Conservation (phyloP, 2,113 vertebrate genomes). For the Microtus oregoni region DNA sequence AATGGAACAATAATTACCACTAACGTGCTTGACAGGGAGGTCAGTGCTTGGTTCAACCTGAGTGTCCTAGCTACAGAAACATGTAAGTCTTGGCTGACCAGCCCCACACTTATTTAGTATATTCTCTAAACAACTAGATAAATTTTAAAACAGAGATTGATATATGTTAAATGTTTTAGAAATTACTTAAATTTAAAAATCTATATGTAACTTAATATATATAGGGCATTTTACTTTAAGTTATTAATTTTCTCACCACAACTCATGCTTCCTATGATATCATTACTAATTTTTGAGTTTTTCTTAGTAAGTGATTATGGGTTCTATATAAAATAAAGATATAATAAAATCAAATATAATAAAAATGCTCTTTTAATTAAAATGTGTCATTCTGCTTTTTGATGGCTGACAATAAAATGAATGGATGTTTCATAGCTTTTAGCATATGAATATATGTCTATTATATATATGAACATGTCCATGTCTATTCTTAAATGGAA, state of each 20-base stretch:
- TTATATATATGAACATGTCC: no score
- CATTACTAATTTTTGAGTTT: neutral
- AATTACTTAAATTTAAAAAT: neutral
- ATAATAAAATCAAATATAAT: neutral
- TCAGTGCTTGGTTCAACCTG: slow-evolving; percentile 92
- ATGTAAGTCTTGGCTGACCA: slow-evolving; percentile 88
- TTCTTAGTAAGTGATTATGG: neutral
- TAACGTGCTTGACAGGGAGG: slow-evolving; percentile 92
- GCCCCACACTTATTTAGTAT: fast-evolving
- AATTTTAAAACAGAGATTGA: fast-evolving
- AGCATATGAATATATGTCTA: no score
- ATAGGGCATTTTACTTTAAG: neutral
- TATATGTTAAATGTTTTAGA: neutral
- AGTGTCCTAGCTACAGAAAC: slow-evolving; percentile 92
- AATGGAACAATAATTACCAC: slow-evolving; percentile 91
- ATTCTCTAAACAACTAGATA: neutral
- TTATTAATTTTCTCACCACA: neutral
- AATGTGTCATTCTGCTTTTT: neutral
- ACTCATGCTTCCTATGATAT: neutral
- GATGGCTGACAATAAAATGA: slow-evolving; percentile 10
- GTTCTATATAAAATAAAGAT: neutral
- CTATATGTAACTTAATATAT: neutral
- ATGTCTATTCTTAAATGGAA: slow-evolving; percentile 74
- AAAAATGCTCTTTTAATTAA: neutral
- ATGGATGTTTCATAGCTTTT: slow-evolving; percentile 53